Evolutionary conservation across 2,888 invertebrate genomes (phyloP), one percentile per base, ranked within the genome.

Genomic region (Dusona sp.): DNA sequence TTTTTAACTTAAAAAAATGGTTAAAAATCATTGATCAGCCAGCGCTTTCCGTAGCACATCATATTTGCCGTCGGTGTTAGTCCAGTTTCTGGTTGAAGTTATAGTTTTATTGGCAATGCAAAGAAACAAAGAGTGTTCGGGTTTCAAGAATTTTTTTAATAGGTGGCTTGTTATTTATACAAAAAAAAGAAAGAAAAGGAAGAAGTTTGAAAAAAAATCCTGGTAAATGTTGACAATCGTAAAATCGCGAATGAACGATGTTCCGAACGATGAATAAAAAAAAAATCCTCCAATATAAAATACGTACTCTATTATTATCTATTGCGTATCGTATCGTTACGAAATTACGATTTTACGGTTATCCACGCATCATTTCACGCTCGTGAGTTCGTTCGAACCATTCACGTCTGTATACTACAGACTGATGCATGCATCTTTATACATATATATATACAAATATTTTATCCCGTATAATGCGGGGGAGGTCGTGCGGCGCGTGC

Each of bases 401-500:
- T 78, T 51, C 78, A 51, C 36, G 54, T 29, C n/a, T 33, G 16
- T n/a, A 48, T 11, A 54, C 36, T 65, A 65, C 16, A n/a, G n/a
- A 65, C n/a, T 65, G 7, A 19, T 36, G 19, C 29, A 65, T 65
- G 6, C 9, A 42, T 51, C 42, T 29, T 11, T 51, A 72, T 33
- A 51, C 8, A 51, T 29, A 67, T 67, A 67, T 64, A 42, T 45
- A 22, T 48, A 70, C 9, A 36, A n/a, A 19, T 61, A 61, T 83
- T 79, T 73, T 54, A 73, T 82, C 83, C 65, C 70, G 67, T 67
- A 36, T 73, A 38, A 54, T 48, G 79, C 83, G 79, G 42, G 73
- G 73, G 83, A 79, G 77, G 36, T 68, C 42, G 73, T 51, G 83
- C 72, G 73, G 64, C 72, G 84, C 57, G 61, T 79, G 84, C 78